These are phyloP conservation scores for Oasisia sp. DNA, from an alignment of 2,888 invertebrate species.

Conservation along the genomic window DNA sequence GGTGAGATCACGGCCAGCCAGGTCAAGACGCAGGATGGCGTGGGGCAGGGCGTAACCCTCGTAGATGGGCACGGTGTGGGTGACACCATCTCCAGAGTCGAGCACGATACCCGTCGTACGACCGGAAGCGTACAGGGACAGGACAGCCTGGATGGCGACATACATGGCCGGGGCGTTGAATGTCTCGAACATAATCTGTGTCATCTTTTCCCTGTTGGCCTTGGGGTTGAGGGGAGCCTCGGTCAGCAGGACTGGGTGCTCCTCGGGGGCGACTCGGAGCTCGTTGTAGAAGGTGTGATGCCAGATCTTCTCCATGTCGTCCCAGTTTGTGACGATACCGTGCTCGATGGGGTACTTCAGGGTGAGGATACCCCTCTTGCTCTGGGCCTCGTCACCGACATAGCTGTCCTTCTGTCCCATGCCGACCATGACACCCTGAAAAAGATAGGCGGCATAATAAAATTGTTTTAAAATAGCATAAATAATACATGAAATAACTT, in stretches of 20 bases:
- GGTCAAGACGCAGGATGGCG: slow-evolving; percentile 95
- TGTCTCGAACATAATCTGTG: slow-evolving; percentile 73
- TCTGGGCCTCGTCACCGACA: slow-evolving; percentile 70
- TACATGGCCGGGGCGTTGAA: slow-evolving; percentile 93
- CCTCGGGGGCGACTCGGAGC: too few species aligned
- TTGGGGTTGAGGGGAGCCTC: slow-evolving; percentile 67
- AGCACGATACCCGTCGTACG: slow-evolving; percentile 96
- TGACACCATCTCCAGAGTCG: slow-evolving; percentile 95
- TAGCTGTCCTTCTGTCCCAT: slow-evolving; percentile 98
- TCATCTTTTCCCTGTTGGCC: slow-evolving; percentile 93
- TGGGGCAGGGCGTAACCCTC: slow-evolving; percentile 93
- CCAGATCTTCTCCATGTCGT: too few species aligned
- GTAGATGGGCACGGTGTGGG: slow-evolving; percentile 96
- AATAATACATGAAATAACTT: background rate
- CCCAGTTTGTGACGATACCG: too few species aligned
- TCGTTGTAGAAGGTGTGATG: too few species aligned
- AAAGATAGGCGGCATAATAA: background rate
- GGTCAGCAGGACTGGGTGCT: too few species aligned
- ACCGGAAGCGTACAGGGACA: slow-evolving; percentile 92
- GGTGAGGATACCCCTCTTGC: slow-evolving; percentile 50
- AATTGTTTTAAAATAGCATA: background rate
- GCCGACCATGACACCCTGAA: slow-evolving; percentile 83
- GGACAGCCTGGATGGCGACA: slow-evolving; percentile 87
- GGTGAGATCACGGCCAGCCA: slow-evolving; percentile 95
- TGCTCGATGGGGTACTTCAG: too few species aligned